Percentiles rank a stretch among this genome's conserved stretches.
Evolutionary conservation across 2,797 vertebrate genomes (phyloP).

Genomic region (Lates japonicus): DNA sequence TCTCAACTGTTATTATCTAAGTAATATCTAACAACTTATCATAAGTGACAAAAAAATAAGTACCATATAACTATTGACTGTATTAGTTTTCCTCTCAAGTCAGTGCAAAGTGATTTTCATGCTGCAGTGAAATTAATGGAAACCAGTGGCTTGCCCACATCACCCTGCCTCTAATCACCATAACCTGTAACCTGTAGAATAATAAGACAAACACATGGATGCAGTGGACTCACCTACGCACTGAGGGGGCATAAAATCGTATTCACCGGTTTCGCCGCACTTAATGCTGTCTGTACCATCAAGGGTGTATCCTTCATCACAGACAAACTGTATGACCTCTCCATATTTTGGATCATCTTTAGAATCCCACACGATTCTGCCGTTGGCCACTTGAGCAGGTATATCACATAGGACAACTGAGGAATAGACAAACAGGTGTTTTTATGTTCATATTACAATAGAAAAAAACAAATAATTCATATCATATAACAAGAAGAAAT

Average conservation of each 20-base stretch:
- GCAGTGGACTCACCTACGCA: constrained; percentile 73
- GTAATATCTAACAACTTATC: not conserved
- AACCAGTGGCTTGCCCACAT: not conserved
- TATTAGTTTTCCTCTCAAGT: not conserved
- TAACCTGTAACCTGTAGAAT: not conserved
- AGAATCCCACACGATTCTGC: constrained; percentile 8
- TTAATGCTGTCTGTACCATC: constrained; percentile 7
- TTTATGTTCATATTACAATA: not conserved
- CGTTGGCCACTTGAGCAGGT: constrained; percentile 52
- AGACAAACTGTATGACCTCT: constrained; percentile 58
- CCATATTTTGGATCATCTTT: not conserved
- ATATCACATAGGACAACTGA: constrained; percentile 67
- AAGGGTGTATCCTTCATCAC: constrained; percentile 64
- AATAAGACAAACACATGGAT: not conserved
- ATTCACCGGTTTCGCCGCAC: constrained; percentile 65
- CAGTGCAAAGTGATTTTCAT: not conserved
- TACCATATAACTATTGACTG: not conserved
- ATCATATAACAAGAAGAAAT: not conserved
- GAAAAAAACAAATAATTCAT: not conserved
- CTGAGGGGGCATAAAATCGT: constrained; percentile 55
- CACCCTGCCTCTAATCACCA: not conserved
- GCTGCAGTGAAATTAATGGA: not conserved
- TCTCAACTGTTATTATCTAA: not conserved
- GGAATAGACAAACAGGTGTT: constrained; percentile 10
- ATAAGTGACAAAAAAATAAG: not conserved